phyloP scores from a whole-genome alignment of 2,797 vertebrate species.

The Orientallactaga sibirica region DNA sequence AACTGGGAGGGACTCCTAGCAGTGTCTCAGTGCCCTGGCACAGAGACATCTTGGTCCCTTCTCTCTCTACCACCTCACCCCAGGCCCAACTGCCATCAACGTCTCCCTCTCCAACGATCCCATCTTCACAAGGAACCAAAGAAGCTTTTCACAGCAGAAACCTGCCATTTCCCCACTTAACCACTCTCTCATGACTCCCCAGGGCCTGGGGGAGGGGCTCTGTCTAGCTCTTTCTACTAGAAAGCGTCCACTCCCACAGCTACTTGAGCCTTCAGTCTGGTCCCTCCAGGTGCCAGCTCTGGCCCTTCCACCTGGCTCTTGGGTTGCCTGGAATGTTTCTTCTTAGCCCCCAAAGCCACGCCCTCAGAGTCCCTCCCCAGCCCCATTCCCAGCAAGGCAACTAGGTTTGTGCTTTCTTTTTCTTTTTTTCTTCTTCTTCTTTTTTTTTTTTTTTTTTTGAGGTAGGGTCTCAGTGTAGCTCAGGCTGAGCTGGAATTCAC shows the following conservation, averaged over 20 bases:
- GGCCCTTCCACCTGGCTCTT: neutral
- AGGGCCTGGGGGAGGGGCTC: rapidly evolving
- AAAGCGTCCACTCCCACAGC: rapidly evolving
- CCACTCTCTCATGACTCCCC: neutral
- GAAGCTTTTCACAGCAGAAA: neutral
- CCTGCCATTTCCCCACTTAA: neutral
- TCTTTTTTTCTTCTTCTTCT: too few species aligned
- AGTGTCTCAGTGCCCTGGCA: neutral
- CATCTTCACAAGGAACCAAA: neutral
- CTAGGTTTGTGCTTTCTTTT: too few species aligned
- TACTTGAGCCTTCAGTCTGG: neutral
- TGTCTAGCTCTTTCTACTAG: neutral
- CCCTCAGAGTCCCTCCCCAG: neutral
- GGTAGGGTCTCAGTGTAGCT: too few species aligned
- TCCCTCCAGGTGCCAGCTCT: neutral
- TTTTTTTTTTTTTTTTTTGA: too few species aligned
- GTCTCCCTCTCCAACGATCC: neutral
- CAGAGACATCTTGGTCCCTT: neutral
- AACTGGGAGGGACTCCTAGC: conserved; percentile 74
- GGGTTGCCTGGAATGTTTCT: neutral
- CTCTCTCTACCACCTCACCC: neutral
- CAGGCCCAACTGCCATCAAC: neutral
- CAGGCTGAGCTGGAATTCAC: too few species aligned
- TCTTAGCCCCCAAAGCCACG: neutral
- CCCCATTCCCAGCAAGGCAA: neutral